Base-by-base conservation (phyloP, 2,888 invertebrate genomes). In the Taphrorychus bicolor region DNA sequence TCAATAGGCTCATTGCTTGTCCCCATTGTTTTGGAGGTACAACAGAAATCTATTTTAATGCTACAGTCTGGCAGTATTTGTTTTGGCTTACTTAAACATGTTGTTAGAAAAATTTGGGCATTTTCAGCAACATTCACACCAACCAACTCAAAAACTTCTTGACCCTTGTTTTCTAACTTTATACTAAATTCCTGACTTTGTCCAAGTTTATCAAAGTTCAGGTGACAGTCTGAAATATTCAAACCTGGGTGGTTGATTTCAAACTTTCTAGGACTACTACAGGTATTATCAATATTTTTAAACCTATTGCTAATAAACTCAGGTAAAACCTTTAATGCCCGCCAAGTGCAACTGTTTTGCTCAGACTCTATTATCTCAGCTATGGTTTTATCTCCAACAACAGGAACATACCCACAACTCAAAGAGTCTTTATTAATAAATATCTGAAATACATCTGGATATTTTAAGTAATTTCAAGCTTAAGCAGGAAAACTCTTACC, bases 311-410 rank as follows among this genome's bases (percentile, higher is more conserved):
- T 49, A 16, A 45, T 16, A 1, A 18, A 7, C 18, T 76, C 74
- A 2, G 82, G 83, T 56, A 81, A 76, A 14, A 85, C 77, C 56
- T 82, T 84, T 58, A 90, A 76, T 0, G 89, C 89, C 72, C 91
- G 83, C 89, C 89, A 87, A 52, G 80, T 80, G 64, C 75, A 78
- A 5, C 23, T 19, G 14, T 84, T 85, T 82, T 90, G 89, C 73
- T 88, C 87, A 78, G 91, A 92, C 82, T 93, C 93, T 73, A 93
- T 90, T 1, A 88, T 85, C 77, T 92, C 89, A 3, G 86, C 85
- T 61, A 85, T 77, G 2, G 91, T 90, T 79, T 85, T 84, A 74
- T 90, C 89, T 9, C 89, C 89, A 57, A 86, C 75, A 42, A 82
- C 78, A 0, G 90, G 87, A 32, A 84, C 77, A 69, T 85, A 84